These are phyloP conservation scores for Pelecanus crispus DNA, from an alignment of 2,113 vertebrate species.

Conservation along the genomic window DNA sequence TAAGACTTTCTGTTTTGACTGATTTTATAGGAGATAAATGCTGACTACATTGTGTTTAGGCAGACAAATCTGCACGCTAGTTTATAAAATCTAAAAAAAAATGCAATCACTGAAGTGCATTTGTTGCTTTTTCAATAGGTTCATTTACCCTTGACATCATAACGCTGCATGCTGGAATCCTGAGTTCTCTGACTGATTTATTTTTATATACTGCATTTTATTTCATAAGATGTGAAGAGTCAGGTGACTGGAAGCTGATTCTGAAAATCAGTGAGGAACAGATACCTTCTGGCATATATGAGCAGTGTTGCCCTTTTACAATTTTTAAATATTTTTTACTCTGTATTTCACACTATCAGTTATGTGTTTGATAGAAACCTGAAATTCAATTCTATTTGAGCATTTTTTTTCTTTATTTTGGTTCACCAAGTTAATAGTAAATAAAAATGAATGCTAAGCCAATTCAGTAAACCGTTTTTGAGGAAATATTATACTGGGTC, in stretches of 20 bases:
- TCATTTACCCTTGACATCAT: slow-evolving; percentile 12
- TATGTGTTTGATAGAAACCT: neutral
- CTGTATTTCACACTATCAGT: neutral
- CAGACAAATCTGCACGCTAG: neutral
- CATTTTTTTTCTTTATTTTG: neutral
- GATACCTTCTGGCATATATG: neutral
- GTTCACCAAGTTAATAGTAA: neutral
- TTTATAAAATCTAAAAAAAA: slow-evolving; percentile 32
- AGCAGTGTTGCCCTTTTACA: neutral
- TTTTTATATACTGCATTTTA: slow-evolving; percentile 19
- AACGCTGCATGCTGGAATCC: neutral
- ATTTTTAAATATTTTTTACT: neutral
- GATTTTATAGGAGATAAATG: slow-evolving; percentile 44
- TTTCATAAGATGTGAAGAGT: neutral
- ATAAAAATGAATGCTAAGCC: neutral
- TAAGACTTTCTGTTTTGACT: slow-evolving; percentile 53
- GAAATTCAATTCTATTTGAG: neutral
- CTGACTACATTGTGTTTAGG: slow-evolving; percentile 25
- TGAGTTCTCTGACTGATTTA: neutral
- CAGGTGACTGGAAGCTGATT: neutral
- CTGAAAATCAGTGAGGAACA: slow-evolving; percentile 16
- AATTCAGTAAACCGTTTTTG: neutral
- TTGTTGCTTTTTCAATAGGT: slow-evolving; percentile 10
- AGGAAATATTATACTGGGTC: neutral
- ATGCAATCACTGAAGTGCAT: neutral